Conservation (phyloP, 1,140 invertebrate genomes). For the Maniola jurtina region DNA sequence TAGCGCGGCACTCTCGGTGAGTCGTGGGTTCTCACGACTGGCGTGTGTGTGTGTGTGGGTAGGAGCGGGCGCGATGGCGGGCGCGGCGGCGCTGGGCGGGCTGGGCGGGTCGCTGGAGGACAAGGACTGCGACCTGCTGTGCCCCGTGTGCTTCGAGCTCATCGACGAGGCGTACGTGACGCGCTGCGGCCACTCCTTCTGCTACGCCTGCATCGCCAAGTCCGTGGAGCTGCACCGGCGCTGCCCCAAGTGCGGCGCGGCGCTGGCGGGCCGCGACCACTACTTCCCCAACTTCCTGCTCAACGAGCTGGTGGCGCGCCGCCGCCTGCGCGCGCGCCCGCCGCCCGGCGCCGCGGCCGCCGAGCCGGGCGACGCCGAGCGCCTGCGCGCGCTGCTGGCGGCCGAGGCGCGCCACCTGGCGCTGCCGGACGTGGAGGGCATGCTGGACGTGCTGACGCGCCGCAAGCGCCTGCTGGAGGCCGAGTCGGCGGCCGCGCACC, state of each 20-base stretch:
- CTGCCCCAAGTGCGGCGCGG: constrained; percentile 93
- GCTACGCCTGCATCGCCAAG: constrained; percentile 90
- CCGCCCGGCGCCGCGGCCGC: constrained; percentile 75
- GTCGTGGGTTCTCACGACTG: no score
- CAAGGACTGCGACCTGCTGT: constrained; percentile 87
- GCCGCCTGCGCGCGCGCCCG: constrained; percentile 76
- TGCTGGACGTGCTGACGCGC: constrained; percentile 89
- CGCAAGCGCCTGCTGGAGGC: constrained; percentile 90
- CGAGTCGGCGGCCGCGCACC: constrained; percentile 88
- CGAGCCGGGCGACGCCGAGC: constrained; percentile 69
- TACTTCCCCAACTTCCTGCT: constrained; percentile 94
- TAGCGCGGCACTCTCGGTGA: no score
- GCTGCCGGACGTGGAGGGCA: constrained; percentile 88
- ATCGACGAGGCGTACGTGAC: constrained; percentile 96
- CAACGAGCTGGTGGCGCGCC: constrained; percentile 88
- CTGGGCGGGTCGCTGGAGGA: constrained; percentile 83
- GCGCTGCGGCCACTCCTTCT: constrained; percentile 96
- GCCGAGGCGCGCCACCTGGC: constrained; percentile 86
- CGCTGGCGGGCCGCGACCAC: constrained; percentile 84
- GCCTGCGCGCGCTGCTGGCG: constrained; percentile 82
- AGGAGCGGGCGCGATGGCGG: constrained; percentile 36
- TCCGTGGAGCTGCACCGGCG: constrained; percentile 87
- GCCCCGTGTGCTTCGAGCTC: constrained; percentile 94
- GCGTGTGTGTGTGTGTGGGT: neutral
- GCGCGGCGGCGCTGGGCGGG: constrained; percentile 79